phyloP scores from a whole-genome alignment of 2,888 invertebrate genomes.

The Hymenopus coronatus region DNA sequence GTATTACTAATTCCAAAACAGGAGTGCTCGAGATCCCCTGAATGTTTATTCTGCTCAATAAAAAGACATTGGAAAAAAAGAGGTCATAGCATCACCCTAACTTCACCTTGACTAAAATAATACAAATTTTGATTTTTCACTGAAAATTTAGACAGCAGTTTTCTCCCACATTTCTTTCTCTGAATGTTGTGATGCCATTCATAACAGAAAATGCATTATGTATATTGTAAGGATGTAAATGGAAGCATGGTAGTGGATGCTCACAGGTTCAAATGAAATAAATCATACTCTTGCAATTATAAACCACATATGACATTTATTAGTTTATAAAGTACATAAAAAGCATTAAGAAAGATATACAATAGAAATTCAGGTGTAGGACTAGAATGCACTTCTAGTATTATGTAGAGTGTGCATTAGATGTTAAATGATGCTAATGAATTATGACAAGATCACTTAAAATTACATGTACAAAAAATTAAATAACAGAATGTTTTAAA shows the following conservation, averaged over 20 bases:
- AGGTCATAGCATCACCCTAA: too few relatives aligned
- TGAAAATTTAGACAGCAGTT: too few relatives aligned
- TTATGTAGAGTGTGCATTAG: background rate
- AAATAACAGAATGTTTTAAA: background rate
- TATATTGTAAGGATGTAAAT: background rate
- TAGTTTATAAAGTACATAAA: conserved; percentile 12
- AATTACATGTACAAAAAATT: background rate
- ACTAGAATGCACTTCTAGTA: background rate
- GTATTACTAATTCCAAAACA: too few relatives aligned
- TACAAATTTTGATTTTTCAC: too few relatives aligned
- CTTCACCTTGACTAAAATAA: too few relatives aligned
- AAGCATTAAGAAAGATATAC: background rate
- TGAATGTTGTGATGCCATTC: background rate
- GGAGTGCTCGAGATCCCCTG: too few relatives aligned
- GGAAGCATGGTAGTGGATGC: background rate
- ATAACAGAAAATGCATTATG: background rate
- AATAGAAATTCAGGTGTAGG: background rate
- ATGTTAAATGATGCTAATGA: background rate
- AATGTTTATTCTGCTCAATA: too few relatives aligned
- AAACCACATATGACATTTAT: background rate
- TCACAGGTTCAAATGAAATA: background rate
- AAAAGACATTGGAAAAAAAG: too few relatives aligned
- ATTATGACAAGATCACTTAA: background rate
- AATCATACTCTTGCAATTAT: background rate
- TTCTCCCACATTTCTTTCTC: too few relatives aligned